Evolutionary conservation across 2,888 invertebrate genomes (phyloP).

Genomic region (Hemicrepidius hirtus): DNA sequence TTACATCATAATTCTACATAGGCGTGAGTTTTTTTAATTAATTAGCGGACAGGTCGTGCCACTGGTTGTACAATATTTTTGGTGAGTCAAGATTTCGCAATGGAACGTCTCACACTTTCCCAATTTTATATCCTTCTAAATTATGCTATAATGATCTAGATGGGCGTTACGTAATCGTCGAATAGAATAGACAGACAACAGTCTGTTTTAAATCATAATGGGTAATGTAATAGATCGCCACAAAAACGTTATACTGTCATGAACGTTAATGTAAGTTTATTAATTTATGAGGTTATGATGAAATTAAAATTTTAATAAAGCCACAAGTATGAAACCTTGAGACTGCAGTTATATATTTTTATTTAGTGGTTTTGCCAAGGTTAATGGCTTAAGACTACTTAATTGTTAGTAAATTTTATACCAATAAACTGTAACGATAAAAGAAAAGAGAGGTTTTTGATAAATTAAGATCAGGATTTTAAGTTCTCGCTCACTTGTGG

Average conservation of each 20-base stretch:
- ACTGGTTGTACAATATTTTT: conserved; percentile 9
- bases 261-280: neutral
- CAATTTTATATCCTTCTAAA: conserved; percentile 15
- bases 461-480: no score
- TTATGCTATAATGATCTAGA: conserved; percentile 1
- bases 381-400: no score
- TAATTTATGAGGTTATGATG: conserved; percentile 19
- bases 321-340: conserved; percentile 9
- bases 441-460: no score
- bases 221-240: conserved; percentile 8
- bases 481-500: no score
- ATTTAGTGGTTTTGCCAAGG: no score
- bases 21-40: neutral
- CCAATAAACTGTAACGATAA: no score
- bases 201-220: neutral
- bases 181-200: conserved; percentile 1
- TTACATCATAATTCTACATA: conserved; percentile 2
- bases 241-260: conserved; percentile 8
- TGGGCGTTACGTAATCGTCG: conserved; percentile 4
- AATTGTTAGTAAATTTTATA: no score
- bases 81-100: neutral
- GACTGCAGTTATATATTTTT: neutral
- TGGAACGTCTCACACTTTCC: neutral
- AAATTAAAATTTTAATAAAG: conserved; percentile 8
- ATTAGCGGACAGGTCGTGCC: neutral